Evolutionary conservation across 2,888 invertebrate genomes (phyloP), one percentile per base, ranked within the genome.

Genomic region (Yponomeuta cagnagella): DNA sequence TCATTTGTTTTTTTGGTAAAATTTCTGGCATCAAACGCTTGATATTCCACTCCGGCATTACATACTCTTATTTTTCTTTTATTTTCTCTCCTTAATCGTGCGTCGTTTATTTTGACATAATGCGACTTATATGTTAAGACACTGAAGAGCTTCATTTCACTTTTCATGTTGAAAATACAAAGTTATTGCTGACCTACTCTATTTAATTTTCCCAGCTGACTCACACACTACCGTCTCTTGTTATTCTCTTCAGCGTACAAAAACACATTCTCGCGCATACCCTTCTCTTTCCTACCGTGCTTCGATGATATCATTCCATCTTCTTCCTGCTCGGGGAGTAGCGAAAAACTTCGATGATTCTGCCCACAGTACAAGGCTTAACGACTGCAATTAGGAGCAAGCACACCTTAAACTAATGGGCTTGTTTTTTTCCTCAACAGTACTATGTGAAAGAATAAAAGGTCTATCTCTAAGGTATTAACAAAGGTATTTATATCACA

Each of bases 391-490:
- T 86, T 85, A 85, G 74, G 80, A 73, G 68, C 77, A 75, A 75
- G 76, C 78, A 76, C 80, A 82, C 82, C 82, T 83, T 78, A 77
- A 80, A 80, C 79, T 82, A 86, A 87, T 84, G 84, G 80, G 75
- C 75, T 78, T 86, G 85, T 85, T 85, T 86, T 71, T 83, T 78
- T 79, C 73, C 74, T 72, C 58, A 0, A 58, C 52, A 15, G 3
- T 15, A 12, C 52, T 15, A 15, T 58, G 52, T 15, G 5, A 58
- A 12, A 58, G 15, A 15, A 58, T 58, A 58, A 15, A 58, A 58
- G 52, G 52, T 58, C 1, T 12, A 3, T 15, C 52, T 58, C 52
- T 58, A 58, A 23, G 23, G 23, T 23, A 23, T 52, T 37, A 37
- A 37, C 33, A 37, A 37, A 4, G 23, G 23, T 23, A 23, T 23